These are phyloP conservation scores for Rotaria sp. DNA, from an alignment of 2,888 invertebrate genomes.

Conservation along the genomic window DNA sequence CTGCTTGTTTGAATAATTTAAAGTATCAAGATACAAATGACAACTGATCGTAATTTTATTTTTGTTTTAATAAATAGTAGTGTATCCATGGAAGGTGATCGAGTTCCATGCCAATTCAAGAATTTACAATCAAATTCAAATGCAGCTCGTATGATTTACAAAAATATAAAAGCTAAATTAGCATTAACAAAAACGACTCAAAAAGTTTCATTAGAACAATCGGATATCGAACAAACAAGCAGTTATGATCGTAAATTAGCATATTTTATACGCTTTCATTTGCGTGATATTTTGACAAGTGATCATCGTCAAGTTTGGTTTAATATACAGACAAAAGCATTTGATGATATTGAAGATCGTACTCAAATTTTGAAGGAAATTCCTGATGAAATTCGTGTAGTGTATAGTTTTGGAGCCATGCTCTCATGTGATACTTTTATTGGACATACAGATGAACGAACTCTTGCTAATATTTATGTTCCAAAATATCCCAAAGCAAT, in stretches of 20 bases:
- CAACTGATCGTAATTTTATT: no score
- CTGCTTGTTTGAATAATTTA: no score
- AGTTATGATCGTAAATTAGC: background rate
- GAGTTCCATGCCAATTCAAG: background rate
- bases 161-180: background rate
- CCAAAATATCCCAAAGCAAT: background rate
- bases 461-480: background rate
- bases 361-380: background rate
- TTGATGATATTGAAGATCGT: background rate
- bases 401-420: background rate
- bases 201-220: background rate
- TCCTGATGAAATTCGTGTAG: background rate
- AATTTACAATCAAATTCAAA: background rate
- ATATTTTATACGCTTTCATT: background rate
- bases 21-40: no score
- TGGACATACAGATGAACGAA: background rate
- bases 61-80: background rate
- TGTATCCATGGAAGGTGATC: background rate
- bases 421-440: background rate
- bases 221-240: background rate
- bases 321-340: background rate
- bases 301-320: slow-evolving; percentile 4
- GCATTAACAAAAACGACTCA: background rate
- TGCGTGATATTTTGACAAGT: background rate
- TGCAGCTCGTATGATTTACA: background rate